Evolutionary conservation across 2,888 invertebrate genomes (phyloP).

Genomic region (Agonum fuliginosum): DNA sequence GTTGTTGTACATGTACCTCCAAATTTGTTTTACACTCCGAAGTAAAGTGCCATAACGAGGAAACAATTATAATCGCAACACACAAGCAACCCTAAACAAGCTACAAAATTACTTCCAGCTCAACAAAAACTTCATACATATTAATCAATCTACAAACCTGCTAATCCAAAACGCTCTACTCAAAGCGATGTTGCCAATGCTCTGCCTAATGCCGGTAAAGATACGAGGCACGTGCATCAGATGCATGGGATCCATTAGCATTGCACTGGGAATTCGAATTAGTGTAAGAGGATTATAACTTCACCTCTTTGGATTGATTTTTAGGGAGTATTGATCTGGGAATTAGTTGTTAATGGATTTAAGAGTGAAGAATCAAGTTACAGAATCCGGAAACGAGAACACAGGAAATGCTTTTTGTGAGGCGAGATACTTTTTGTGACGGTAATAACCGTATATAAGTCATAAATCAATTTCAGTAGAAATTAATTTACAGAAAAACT

Average conservation of each 20-base stretch:
- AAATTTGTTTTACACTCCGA: too few species aligned
- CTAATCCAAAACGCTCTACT: background rate
- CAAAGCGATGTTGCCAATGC: background rate
- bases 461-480: too few species aligned
- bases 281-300: slow-evolving; percentile 9
- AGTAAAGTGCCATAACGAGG: too few species aligned
- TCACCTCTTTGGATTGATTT: slow-evolving; percentile 8
- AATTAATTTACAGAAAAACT: too few species aligned
- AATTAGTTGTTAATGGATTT: slow-evolving; percentile 12
- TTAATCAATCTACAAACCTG: slow-evolving; percentile 8
- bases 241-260: background rate
- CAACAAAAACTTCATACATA: slow-evolving; percentile 21
- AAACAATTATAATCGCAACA: slow-evolving; percentile 1
- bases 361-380: background rate
- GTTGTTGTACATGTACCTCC: too few species aligned
- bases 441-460: too few species aligned
- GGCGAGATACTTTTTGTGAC: too few species aligned
- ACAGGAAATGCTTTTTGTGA: too few species aligned
- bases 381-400: too few species aligned
- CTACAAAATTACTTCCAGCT: slow-evolving; percentile 10
- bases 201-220: background rate
- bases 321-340: background rate
- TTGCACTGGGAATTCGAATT: slow-evolving; percentile 8
- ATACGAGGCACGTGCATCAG: background rate
- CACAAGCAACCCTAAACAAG: slow-evolving; percentile 3